Percentiles rank a stretch among this genome's conserved stretches.
Conservation (phyloP, 2,888 invertebrate species). For the Eulithis testata region DNA sequence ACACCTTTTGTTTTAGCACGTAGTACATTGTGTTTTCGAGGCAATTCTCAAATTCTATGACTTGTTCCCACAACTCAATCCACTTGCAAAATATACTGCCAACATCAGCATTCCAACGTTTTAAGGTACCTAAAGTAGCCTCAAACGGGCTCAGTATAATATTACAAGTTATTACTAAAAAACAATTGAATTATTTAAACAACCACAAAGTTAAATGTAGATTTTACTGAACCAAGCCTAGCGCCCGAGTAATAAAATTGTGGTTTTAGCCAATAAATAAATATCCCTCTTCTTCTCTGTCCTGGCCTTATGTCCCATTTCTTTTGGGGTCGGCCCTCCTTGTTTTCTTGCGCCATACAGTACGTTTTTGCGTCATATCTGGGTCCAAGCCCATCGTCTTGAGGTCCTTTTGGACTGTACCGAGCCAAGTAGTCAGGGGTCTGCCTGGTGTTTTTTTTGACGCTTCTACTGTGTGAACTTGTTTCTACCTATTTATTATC, state of each 20-base stretch:
- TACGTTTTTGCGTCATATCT: too few relatives aligned
- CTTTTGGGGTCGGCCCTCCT: too few relatives aligned
- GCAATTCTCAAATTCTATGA: slow-evolving; percentile 65
- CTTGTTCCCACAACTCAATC: slow-evolving; percentile 74
- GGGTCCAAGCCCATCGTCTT: too few relatives aligned
- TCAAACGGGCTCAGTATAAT: slow-evolving; percentile 34
- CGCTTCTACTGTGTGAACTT: too few relatives aligned
- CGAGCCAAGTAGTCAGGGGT: too few relatives aligned
- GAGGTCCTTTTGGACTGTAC: too few relatives aligned
- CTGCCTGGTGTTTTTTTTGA: too few relatives aligned
- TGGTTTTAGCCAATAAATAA: background rate
- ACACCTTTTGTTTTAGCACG: slow-evolving; percentile 74
- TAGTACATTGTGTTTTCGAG: slow-evolving; percentile 72
- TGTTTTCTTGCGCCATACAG: too few relatives aligned
- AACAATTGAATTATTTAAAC: background rate
- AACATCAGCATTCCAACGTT: slow-evolving; percentile 60
- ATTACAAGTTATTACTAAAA: background rate
- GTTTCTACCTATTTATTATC: too few relatives aligned
- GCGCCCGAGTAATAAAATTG: background rate
- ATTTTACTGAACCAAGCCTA: background rate
- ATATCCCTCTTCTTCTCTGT: too few relatives aligned
- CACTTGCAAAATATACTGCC: slow-evolving; percentile 68
- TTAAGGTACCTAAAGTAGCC: slow-evolving; percentile 47
- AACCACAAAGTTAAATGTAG: slow-evolving; percentile 1
- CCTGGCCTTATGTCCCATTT: too few relatives aligned